phyloP scores from a whole-genome alignment of 1,140 invertebrate species.

The Elymnias hypermnestra region DNA sequence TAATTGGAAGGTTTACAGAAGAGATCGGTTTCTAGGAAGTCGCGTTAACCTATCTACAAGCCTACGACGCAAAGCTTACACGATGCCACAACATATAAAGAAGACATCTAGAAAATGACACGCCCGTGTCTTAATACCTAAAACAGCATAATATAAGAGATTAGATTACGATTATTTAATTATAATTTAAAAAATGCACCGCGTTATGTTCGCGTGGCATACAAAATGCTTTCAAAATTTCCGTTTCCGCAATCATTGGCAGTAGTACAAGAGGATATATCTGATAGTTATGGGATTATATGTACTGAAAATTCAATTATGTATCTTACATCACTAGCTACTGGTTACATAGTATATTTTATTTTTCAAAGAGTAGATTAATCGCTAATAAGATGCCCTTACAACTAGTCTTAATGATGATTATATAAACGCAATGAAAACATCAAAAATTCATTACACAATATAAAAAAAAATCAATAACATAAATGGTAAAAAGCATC shows the following conservation, averaged over 20 bases:
- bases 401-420: constrained; percentile 55
- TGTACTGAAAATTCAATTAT: constrained; percentile 18
- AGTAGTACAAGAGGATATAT: constrained; percentile 7
- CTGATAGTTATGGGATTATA: constrained; percentile 5
- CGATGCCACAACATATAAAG: constrained; percentile 63
- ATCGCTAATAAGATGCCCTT: constrained; percentile 57
- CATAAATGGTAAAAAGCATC: constrained; percentile 61
- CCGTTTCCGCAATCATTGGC: constrained; percentile 31
- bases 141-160: constrained; percentile 49
- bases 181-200: constrained; percentile 70
- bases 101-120: constrained; percentile 65
- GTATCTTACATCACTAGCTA: constrained; percentile 54
- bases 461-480: constrained; percentile 48
- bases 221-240: constrained; percentile 48
- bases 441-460: constrained; percentile 39
- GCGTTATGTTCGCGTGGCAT: constrained; percentile 54
- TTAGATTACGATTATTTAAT: constrained; percentile 55
- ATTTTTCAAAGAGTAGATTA: constrained; percentile 59
- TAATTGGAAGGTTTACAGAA: constrained; percentile 69
- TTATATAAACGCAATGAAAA: constrained; percentile 58
- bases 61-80: constrained; percentile 67
- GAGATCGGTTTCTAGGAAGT: constrained; percentile 70
- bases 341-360: constrained; percentile 59
- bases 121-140: constrained; percentile 59
- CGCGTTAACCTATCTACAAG: constrained; percentile 69